Evolutionary conservation across 2,888 invertebrate species (phyloP), one percentile per base, ranked within the genome.

Genomic region (Gryllus longicercus): DNA sequence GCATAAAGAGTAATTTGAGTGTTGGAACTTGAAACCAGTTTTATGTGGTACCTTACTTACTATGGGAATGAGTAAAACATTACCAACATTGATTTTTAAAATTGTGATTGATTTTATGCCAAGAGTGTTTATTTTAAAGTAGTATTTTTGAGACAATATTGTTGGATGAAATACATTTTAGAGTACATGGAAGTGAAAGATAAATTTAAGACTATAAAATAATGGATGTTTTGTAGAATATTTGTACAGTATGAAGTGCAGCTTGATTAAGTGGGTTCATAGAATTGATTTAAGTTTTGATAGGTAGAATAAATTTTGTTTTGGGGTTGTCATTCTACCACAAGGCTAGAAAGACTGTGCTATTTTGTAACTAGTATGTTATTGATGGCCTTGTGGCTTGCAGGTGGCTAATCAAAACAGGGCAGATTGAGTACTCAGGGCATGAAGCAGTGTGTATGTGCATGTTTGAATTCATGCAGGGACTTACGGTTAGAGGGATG

Each of bases 351-450:
- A 63, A 63, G 63, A 63, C 63, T 63, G 38, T 38, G 63, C 63
- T 63, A 63, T 63, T 63, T 63, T 63, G 63, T 63, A 63, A 63
- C n/a, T 63, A 63, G 63, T 63, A 63, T 14, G 63, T 63, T 63
- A 63, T 63, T 63, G 63, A 63, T 63, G 63, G n/a, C 63, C 63
- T 63, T 63, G 63, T 63, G 14, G 38, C n/a, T 63, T 63, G 63
- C 63, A 63, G 63, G 63, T 63, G 63, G 63, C 16, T 63, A 14
- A 18, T 63, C 63, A 63, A n/a, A 18, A 18, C 63, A 18, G 63
- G 63, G 63, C 63, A 63, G n/a, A 63, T 63, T 63, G n/a, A 63
- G 63, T 63, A 63, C 63, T 63, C 63, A 63, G 63, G 63, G 63
- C 63, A 63, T 63, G 63, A 63, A 63, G 63, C 63, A 18, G 63